Conservation (phyloP, 2,113 vertebrate genomes). For the Narcine bancroftii region DNA sequence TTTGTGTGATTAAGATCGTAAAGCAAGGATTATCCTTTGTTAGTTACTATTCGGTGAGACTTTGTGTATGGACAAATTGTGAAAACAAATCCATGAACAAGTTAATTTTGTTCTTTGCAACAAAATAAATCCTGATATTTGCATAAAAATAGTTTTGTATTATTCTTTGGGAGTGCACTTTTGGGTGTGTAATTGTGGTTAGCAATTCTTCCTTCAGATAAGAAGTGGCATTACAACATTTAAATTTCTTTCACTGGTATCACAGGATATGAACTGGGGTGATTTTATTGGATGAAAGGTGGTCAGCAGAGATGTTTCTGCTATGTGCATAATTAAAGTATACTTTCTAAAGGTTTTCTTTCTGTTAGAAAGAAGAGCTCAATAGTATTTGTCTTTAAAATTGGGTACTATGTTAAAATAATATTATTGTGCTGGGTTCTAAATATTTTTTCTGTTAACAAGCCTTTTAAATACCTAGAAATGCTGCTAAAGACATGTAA, state of each 20-base stretch:
- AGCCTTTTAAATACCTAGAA: not conserved
- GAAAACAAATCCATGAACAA: not conserved
- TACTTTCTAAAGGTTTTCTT: not conserved
- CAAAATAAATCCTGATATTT: not conserved
- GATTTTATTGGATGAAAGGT: not conserved
- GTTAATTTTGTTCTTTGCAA: not conserved
- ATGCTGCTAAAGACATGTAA: not conserved
- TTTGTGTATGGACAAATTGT: not conserved
- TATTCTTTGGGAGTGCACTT: not conserved
- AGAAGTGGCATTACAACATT: not conserved
- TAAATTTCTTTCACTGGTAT: not conserved
- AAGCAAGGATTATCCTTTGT: not conserved
- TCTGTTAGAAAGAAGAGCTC: not conserved
- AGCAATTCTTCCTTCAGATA: not conserved
- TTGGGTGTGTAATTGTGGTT: not conserved
- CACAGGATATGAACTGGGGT: not conserved
- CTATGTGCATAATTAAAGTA: not conserved
- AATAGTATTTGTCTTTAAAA: not conserved
- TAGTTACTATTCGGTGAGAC: not conserved
- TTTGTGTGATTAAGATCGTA: not conserved
- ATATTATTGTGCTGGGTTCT: not conserved
- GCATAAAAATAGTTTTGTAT: not conserved
- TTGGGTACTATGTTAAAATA: not conserved
- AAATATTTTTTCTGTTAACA: not conserved
- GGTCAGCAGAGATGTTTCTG: not conserved